Evolutionary conservation across 2,113 vertebrate genomes (phyloP), one percentile per base, ranked within the genome.

Genomic region (Plotosus lineatus): DNA sequence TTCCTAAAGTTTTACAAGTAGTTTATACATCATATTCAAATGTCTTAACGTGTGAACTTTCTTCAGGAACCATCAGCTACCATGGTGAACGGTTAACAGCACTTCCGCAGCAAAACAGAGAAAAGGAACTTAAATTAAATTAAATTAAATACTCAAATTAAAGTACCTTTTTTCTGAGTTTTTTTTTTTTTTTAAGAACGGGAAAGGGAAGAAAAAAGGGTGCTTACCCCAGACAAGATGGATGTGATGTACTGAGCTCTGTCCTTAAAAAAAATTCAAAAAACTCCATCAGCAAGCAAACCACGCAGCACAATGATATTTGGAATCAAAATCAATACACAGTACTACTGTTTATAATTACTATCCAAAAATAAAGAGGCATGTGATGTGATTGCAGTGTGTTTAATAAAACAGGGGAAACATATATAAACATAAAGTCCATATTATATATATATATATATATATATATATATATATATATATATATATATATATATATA

Each of bases 81-180:
- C 28, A 55, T 48, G 33, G 44, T 53, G 33, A 72, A 56, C 11
- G 33, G 44, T 53, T 46, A 72, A 56, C 11, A 36, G 46, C 3
- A 80, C 66, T 80, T 83, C 80, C 84, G 71, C 50, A 80, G 69
- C 19, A 14, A 46, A 58, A 75, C 48, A 79, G 51, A 78, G 75
- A 78, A 63, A 83, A 56, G 21, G 65, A 75, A n/a, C 23, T 17
- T 77, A 69, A 69, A 19, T 33, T 46, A 4, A 9, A 44, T 73
- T n/a, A 83, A 46, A 53, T 81, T 60, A 81, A 56, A 7, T 31
- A 8, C 11, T n/a, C 1, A 7, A 71, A 42, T 58, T 76, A 83
- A 83, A 86, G 78, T 85, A 68, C 78, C 85, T 76, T 48, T 17
- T 76, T 48, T 17, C 11, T 44, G 38, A 73, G 28, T 78, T 50